Evolutionary conservation across 2,797 vertebrate species (phyloP), one percentile per base, ranked within the genome.

Genomic region (Gadopsis bispinosus): DNA sequence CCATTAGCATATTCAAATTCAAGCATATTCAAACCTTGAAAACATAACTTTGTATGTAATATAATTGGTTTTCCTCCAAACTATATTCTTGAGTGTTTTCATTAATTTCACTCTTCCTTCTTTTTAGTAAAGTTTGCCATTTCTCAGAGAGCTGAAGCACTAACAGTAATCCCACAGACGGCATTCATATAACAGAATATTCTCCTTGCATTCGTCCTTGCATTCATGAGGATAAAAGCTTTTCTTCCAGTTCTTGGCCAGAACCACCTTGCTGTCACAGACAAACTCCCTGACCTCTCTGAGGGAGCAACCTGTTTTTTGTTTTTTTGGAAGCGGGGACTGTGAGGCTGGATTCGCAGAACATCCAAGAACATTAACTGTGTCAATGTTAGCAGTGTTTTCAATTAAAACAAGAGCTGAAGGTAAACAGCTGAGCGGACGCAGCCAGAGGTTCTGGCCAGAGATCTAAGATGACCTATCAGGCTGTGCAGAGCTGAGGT

Each of bases 301-400:
- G 72, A 83, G 83, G 77, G 77, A 61, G 84, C 58, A 20, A 73
- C 26, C 5, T 26, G 8, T 54, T 58, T 48, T 69, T 79, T 47
- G 12, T 50, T 69, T 75, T 48, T 78, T 81, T 77, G 73, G 80
- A 90, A 83, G 80, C 37, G 31, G 53, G 69, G 65, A 73, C 84
- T 77, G 73, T 1, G 35, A 74, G 76, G 83, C 22, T 80, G 80
- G 68, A 86, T 88, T 84, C 84, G 81, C 76, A 85, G 89, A 83
- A 79, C 83, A 88, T 89, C 79, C 86, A 87, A 91, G 88, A 87
- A 81, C 92, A 93, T 91, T 94, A 94, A 91, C 91, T 91, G 88
- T 90, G 92, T 94, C 92, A 93, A 92, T 87, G 93, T 94, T 92
- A 91, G 91, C 88, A 71, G 87, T 93, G 90, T 94, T 95, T 95